Conservation (phyloP, 2,113 vertebrate species). For the Elachura formosa region DNA sequence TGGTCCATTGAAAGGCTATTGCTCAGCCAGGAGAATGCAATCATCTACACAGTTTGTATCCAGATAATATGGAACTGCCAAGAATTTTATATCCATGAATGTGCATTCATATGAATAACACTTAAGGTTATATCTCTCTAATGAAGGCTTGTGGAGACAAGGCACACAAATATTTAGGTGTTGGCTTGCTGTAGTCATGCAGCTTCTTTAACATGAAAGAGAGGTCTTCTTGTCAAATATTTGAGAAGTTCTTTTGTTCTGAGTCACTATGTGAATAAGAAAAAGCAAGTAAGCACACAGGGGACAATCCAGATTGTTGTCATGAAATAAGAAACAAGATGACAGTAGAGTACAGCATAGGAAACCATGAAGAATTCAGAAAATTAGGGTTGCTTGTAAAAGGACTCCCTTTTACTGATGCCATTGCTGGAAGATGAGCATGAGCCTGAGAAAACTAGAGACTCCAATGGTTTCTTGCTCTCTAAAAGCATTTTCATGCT, state of each 20-base stretch:
- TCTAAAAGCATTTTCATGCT: background rate
- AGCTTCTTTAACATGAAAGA: conserved; percentile 1
- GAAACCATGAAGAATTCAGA: background rate
- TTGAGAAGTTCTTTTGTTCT: background rate
- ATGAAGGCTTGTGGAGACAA: conserved; percentile 63
- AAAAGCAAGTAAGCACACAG: background rate
- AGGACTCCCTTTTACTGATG: background rate
- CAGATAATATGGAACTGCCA: background rate
- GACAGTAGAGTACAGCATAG: background rate
- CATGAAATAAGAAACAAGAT: background rate
- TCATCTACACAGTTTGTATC: background rate
- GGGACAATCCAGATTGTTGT: background rate
- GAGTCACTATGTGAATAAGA: background rate
- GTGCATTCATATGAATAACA: conserved; percentile 47
- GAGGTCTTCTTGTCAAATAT: background rate
- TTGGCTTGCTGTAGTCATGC: conserved; percentile 53
- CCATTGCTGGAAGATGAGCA: background rate
- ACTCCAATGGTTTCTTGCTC: background rate
- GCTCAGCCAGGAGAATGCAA: background rate
- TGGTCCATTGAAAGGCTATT: background rate
- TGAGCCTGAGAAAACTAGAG: background rate
- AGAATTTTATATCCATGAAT: conserved; percentile 2
- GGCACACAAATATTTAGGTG: conserved; percentile 60
- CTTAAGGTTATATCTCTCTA: conserved; percentile 51
- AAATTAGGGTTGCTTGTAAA: background rate